A percentile compares a stretch with the other conserved stretches of the same genome.
These are phyloP conservation scores for Aphis gossypii DNA, from an alignment of 1,140 invertebrate genomes.

Conservation along the genomic window DNA sequence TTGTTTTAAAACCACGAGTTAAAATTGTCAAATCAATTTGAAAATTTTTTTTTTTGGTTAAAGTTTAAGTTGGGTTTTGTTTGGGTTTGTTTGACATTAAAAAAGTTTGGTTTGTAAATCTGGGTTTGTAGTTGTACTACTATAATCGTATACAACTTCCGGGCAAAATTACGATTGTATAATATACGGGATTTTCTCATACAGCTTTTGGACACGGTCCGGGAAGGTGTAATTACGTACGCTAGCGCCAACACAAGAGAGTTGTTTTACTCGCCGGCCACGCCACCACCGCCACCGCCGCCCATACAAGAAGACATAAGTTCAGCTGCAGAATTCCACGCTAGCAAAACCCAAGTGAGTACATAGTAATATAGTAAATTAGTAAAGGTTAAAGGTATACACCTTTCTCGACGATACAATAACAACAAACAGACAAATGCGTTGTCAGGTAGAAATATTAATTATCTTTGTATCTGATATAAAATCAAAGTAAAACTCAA, in stretches of 20 bases:
- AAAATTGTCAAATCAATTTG: background rate
- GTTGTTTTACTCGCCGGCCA: conserved; percentile 47
- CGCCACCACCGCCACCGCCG: background rate
- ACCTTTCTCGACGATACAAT: background rate
- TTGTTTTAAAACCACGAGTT: too few relatives aligned
- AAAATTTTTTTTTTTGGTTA: background rate
- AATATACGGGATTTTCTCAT: background rate
- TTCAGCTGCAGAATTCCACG: conserved; percentile 46
- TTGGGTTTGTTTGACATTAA: background rate
- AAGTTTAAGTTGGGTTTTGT: background rate
- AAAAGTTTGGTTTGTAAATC: background rate
- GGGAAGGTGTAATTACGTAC: conserved; percentile 47
- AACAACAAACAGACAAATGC: background rate
- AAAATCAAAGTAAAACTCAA: background rate
- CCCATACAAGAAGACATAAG: conserved; percentile 28
- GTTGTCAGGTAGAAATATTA: background rate
- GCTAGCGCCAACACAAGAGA: conserved; percentile 45
- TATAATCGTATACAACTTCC: background rate
- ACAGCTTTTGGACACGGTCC: conserved; percentile 33
- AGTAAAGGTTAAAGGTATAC: too few relatives aligned
- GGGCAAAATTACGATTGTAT: background rate
- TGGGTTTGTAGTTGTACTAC: background rate
- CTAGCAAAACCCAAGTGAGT: conserved; percentile 42
- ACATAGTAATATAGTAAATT: background rate
- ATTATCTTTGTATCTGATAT: background rate